phyloP scores from a whole-genome alignment of 2,797 vertebrate species.

The Pteropus rufus region DNA sequence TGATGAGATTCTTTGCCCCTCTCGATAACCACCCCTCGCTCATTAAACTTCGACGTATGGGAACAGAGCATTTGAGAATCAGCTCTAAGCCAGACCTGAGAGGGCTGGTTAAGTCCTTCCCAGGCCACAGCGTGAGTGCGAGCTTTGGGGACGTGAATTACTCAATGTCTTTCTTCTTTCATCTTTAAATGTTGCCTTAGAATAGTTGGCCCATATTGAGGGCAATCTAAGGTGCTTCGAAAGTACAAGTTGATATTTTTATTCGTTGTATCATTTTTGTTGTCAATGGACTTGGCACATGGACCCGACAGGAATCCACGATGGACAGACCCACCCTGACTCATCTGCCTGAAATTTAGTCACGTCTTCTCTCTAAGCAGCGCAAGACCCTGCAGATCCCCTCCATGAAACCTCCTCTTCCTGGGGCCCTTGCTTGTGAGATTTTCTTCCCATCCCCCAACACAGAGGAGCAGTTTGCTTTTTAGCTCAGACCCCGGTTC shows the following conservation, averaged over 20 bases:
- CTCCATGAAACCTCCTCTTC: not conserved
- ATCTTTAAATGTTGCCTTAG: not conserved
- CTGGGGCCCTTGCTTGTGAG: not conserved
- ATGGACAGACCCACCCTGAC: rapidly evolving
- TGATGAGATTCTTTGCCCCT: rapidly evolving
- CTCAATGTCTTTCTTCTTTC: not conserved
- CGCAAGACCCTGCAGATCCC: not conserved
- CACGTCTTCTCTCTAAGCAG: rapidly evolving
- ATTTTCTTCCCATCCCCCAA: not conserved
- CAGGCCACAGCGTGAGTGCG: rapidly evolving
- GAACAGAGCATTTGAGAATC: rapidly evolving
- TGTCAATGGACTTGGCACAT: not conserved
- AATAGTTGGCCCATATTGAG: not conserved
- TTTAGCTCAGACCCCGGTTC: rapidly evolving
- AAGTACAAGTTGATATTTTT: not conserved
- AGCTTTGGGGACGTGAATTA: rapidly evolving
- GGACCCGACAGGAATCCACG: not conserved
- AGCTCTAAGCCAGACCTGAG: not conserved
- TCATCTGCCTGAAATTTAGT: no score
- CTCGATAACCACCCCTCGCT: not conserved
- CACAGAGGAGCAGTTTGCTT: no score
- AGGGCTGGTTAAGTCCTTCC: not conserved
- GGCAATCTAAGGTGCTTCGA: not conserved
- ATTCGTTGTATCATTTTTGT: not conserved
- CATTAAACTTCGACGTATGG: not conserved